Evolutionary conservation across 2,888 invertebrate genomes (phyloP).

Genomic region (Eupithecia exiguata): DNA sequence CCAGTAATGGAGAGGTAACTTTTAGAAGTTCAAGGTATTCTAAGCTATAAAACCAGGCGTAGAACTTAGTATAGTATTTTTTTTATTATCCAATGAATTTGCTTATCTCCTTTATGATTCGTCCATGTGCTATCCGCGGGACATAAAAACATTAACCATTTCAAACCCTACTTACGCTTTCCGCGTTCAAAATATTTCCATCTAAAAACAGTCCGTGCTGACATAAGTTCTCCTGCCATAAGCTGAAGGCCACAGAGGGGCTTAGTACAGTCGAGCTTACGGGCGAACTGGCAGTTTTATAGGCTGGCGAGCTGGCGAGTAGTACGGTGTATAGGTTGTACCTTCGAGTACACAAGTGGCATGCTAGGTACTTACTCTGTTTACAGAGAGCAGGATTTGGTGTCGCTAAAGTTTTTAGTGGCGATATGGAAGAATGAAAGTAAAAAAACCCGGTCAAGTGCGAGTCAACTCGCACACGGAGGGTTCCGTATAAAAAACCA

Average conservation of each 20-base stretch:
- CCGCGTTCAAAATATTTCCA: conserved; percentile 1
- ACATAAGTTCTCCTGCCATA: conserved; percentile 17
- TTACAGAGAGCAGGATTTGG: background rate
- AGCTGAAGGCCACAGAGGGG: conserved; percentile 7
- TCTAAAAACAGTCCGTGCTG: conserved; percentile 14
- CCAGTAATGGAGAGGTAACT: no score
- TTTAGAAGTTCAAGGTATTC: no score
- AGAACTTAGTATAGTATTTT: no score
- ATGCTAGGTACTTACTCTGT: background rate
- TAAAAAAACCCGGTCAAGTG: no score
- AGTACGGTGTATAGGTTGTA: no score
- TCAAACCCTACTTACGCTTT: background rate
- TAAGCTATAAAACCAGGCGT: no score
- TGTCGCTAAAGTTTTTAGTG: background rate
- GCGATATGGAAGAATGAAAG: background rate
- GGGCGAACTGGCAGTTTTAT: background rate
- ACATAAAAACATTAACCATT: background rate
- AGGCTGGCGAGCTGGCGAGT: background rate
- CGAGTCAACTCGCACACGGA: no score
- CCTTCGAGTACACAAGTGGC: background rate
- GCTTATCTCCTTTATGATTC: background rate
- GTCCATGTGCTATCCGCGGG: background rate
- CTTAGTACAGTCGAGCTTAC: conserved; percentile 6
- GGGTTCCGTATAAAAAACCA: no score
- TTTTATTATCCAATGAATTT: no score